Evolutionary conservation across 2,797 vertebrate species (phyloP).

Genomic region (Cynopterus sphinx): DNA sequence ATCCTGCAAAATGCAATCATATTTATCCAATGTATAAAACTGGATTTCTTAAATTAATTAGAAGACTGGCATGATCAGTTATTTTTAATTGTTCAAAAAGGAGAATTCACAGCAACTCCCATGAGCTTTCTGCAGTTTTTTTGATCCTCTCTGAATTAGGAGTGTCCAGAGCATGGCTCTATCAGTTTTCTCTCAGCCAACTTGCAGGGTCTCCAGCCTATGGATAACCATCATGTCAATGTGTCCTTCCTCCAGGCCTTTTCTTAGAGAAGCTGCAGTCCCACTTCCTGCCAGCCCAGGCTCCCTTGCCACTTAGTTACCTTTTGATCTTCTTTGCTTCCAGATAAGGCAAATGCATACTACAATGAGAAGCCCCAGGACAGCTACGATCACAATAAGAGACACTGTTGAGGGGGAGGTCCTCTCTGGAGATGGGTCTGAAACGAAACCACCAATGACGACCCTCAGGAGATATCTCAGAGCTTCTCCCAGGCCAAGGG

Average conservation of each 20-base stretch:
- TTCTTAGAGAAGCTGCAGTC: neutral
- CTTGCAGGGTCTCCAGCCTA: neutral
- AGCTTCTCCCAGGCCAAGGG: neutral
- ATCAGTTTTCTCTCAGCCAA: neutral
- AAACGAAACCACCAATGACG: constrained; percentile 45
- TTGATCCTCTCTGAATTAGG: neutral
- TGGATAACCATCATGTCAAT: rapidly evolving
- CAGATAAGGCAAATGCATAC: constrained; percentile 63
- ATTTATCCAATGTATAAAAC: neutral
- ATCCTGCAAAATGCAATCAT: neutral
- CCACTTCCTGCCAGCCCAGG: neutral
- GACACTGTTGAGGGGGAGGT: constrained; percentile 55
- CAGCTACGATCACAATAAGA: constrained; percentile 52
- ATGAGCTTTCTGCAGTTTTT: neutral
- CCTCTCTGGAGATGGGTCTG: constrained; percentile 39
- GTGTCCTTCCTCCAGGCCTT: neutral
- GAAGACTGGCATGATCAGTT: neutral
- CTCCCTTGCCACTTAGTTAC: constrained; percentile 43
- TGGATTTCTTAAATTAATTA: constrained; percentile 33
- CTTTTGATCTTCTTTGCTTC: constrained; percentile 75
- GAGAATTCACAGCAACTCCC: neutral
- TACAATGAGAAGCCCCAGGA: constrained; percentile 52
- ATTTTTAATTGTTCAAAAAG: constrained; percentile 24
- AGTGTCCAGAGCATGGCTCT: neutral
- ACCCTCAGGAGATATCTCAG: neutral